These are phyloP conservation scores for Microtus pennsylvanicus DNA, from an alignment of 2,113 vertebrate genomes.

Conservation along the genomic window DNA sequence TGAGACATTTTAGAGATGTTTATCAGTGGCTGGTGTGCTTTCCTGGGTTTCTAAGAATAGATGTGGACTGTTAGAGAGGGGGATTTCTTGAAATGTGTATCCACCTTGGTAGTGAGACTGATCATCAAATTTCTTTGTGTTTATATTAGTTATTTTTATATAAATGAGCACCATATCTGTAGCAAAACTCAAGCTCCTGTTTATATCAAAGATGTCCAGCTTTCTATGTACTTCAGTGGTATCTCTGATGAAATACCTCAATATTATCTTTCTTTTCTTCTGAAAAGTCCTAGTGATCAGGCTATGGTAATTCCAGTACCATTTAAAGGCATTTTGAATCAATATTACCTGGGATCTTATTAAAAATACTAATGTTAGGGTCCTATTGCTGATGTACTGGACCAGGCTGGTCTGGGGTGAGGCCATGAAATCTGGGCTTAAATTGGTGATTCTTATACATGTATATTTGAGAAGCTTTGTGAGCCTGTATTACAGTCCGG, in stretches of 20 bases:
- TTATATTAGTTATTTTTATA: background rate
- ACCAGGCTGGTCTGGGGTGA: too few species aligned
- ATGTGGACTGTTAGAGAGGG: background rate
- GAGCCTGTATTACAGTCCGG: background rate
- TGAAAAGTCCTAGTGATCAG: background rate
- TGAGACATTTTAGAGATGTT: constrained; percentile 8
- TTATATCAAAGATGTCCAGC: background rate
- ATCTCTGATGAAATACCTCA: background rate
- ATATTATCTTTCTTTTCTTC: background rate
- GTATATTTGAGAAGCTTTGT: background rate
- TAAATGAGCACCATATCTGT: background rate
- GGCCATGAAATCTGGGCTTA: background rate
- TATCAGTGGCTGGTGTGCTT: constrained; percentile 1
- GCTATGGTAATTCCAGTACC: background rate
- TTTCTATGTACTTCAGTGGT: background rate
- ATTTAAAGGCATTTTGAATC: too few species aligned
- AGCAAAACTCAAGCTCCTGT: background rate
- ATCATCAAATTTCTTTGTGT: background rate
- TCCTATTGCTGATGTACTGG: background rate
- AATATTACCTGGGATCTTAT: background rate
- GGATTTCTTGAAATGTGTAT: background rate
- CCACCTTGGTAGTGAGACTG: background rate
- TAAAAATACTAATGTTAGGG: background rate
- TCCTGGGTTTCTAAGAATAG: constrained; percentile 51
- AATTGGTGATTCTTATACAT: background rate